phyloP scores from a whole-genome alignment of 2,113 vertebrate species.

The Axis porcinus region DNA sequence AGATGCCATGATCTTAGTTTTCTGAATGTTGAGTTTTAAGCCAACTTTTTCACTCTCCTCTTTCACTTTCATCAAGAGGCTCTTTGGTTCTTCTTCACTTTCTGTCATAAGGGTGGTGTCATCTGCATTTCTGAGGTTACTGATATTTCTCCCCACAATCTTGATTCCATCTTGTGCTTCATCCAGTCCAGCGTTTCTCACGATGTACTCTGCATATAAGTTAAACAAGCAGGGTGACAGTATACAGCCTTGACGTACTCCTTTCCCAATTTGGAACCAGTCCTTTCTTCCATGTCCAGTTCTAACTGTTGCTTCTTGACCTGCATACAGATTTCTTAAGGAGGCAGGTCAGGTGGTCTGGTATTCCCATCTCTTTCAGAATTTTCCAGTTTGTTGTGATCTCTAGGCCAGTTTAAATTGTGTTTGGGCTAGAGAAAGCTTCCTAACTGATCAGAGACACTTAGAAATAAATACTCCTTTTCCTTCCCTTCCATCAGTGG shows the following conservation, averaged over 20 bases:
- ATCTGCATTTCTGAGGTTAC: neutral
- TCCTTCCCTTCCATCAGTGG: neutral
- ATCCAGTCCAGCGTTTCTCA: neutral
- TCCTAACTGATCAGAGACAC: neutral
- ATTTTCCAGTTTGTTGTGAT: neutral
- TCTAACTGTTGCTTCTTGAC: neutral
- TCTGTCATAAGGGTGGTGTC: neutral
- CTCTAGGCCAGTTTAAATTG: neutral
- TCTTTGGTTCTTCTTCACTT: neutral
- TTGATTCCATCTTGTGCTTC: neutral
- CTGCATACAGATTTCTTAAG: neutral
- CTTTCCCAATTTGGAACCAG: neutral
- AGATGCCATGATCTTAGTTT: neutral
- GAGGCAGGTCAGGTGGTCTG: neutral
- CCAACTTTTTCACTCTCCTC: neutral
- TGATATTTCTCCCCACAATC: neutral
- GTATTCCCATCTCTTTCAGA: neutral
- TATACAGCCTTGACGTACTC: neutral
- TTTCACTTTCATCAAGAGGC: neutral
- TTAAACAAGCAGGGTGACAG: neutral
- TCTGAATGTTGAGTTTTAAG: neutral
- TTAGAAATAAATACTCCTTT: neutral
- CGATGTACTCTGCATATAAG: neutral
- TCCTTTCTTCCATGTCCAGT: neutral
- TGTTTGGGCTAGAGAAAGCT: neutral